These are phyloP conservation scores for Argya squamiceps DNA, from an alignment of 2,797 vertebrate genomes.

Conservation along the genomic window DNA sequence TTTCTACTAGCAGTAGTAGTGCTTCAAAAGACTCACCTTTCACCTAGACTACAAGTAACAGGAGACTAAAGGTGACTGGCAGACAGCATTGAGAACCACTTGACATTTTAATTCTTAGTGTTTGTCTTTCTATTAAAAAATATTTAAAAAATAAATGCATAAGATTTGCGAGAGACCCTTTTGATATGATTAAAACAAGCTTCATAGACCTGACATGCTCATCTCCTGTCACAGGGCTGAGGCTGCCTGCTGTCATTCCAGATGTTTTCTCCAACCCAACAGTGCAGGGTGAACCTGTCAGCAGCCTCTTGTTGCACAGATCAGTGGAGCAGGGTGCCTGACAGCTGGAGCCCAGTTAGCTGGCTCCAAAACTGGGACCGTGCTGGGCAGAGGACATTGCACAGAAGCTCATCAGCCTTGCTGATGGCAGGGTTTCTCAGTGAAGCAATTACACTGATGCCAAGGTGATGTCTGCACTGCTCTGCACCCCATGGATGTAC, in stretches of 20 bases:
- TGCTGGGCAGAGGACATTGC: neutral
- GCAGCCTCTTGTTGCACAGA: neutral
- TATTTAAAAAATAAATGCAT: neutral
- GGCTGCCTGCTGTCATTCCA: neutral
- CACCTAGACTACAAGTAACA: neutral
- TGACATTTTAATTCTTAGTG: constrained; percentile 4
- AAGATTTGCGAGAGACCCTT: neutral
- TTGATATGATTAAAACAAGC: neutral
- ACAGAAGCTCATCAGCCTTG: neutral
- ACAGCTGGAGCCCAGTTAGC: neutral
- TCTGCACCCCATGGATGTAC: neutral
- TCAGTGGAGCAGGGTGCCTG: neutral
- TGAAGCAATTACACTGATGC: neutral
- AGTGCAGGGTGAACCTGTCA: neutral
- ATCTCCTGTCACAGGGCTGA: neutral
- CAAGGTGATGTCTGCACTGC: neutral
- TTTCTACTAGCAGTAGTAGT: neutral
- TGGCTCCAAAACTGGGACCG: neutral
- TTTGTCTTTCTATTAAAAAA: constrained; percentile 25
- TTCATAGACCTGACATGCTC: neutral
- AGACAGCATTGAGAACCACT: constrained; percentile 1
- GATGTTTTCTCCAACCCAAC: neutral
- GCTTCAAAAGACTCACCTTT: neutral
- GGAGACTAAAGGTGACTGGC: neutral
- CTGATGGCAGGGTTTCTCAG: neutral